phyloP scores from a whole-genome alignment of 2,888 invertebrate species.

The Aricia artaxerxes region DNA sequence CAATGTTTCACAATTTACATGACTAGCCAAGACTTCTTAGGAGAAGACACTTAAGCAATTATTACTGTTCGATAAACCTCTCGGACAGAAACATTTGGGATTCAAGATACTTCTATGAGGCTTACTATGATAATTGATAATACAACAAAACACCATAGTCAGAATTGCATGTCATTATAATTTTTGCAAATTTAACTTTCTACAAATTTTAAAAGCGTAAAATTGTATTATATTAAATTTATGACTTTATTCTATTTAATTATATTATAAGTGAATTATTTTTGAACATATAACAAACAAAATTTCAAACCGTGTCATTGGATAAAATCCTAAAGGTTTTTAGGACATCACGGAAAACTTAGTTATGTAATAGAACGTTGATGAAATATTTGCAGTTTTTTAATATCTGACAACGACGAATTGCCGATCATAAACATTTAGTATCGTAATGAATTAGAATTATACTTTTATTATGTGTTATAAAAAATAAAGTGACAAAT shows the following conservation, averaged over 20 bases:
- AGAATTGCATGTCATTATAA: background rate
- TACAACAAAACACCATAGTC: background rate
- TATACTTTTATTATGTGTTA: background rate
- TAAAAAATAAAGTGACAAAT: background rate
- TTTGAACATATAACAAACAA: background rate
- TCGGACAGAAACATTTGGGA: no score
- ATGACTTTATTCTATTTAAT: background rate
- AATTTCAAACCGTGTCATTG: background rate
- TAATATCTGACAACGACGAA: background rate
- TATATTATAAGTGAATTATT: background rate
- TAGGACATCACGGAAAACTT: background rate
- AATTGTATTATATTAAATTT: background rate
- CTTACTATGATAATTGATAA: background rate
- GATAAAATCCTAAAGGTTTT: conserved; percentile 4
- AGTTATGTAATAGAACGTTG: background rate
- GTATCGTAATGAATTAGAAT: conserved; percentile 1
- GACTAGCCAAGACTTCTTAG: no score
- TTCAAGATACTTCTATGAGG: background rate
- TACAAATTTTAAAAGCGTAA: conserved; percentile 19
- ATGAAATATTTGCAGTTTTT: background rate
- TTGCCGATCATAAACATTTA: background rate
- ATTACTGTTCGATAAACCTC: no score
- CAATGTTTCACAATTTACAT: no score
- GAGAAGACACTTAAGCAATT: background rate
- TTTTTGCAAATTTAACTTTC: background rate